These are phyloP conservation scores for Hemichromis elongatus DNA, from an alignment of 2,113 vertebrate genomes.

Conservation along the genomic window DNA sequence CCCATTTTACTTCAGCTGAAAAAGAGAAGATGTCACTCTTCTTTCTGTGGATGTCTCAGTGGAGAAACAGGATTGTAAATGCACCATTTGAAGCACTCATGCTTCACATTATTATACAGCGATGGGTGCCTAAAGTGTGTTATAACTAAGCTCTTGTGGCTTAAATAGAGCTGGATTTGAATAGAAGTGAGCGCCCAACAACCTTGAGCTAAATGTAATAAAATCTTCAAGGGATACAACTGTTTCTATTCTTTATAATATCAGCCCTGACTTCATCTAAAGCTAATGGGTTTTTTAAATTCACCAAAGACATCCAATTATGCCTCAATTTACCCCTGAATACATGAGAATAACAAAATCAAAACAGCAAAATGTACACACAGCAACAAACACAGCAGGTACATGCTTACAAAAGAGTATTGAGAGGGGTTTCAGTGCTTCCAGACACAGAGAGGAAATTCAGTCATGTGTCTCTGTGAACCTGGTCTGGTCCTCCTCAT, in stretches of 20 bases:
- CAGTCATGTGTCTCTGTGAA: neutral
- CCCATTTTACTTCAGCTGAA: neutral
- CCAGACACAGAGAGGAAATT: neutral
- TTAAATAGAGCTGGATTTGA: neutral
- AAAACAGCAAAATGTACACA: neutral
- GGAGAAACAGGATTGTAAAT: neutral
- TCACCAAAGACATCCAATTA: neutral
- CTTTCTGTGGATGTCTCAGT: neutral
- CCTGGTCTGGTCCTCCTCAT: neutral
- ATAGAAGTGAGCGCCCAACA: neutral
- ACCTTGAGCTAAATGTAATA: neutral
- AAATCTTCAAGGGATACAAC: neutral
- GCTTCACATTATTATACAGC: neutral
- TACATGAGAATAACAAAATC: neutral
- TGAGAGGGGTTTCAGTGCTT: neutral
- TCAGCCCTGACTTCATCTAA: neutral
- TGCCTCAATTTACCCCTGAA: neutral
- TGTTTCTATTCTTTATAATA: neutral
- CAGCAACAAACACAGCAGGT: neutral
- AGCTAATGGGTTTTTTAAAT: neutral
- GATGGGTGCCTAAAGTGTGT: neutral
- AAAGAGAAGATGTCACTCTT: neutral
- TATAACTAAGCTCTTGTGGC: neutral
- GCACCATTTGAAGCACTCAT: neutral
- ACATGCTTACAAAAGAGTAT: neutral